Evolutionary conservation across 2,888 invertebrate genomes (phyloP).

Genomic region (Trachelus tabidus): DNA sequence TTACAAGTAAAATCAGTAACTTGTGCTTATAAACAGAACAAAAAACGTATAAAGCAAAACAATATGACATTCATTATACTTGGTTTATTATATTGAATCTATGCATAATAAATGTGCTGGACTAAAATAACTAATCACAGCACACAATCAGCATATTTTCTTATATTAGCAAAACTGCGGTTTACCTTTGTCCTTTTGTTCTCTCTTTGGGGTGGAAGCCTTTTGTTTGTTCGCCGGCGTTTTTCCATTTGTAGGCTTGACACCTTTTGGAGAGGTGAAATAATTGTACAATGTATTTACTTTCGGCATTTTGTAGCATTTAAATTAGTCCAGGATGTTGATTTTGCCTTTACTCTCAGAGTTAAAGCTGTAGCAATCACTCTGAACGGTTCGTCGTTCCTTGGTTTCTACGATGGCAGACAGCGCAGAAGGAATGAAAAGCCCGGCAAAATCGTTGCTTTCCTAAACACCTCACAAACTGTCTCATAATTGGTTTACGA

Average conservation of each 20-base stretch:
- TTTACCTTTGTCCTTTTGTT: constrained; percentile 28
- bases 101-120: background rate
- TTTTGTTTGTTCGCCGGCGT: constrained; percentile 20
- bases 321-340: too few species aligned
- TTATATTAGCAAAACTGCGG: background rate
- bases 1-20: background rate
- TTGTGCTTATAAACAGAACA: background rate
- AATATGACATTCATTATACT: constrained; percentile 1
- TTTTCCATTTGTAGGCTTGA: constrained; percentile 24
- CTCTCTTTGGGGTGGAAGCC: constrained; percentile 25
- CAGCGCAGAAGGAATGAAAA: background rate
- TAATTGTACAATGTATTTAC: constrained; percentile 79
- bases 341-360: too few species aligned
- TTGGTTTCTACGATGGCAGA: background rate
- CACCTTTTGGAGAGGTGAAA: constrained; percentile 67
- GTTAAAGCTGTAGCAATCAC: too few species aligned
- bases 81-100: background rate
- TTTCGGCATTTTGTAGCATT: constrained; percentile 34
- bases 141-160: background rate
- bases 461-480: too few species aligned
- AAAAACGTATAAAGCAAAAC: background rate
- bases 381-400: too few species aligned
- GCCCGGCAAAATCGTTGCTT: too few species aligned
- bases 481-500: too few species aligned
- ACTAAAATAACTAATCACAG: background rate